Conservation (phyloP, 2,113 vertebrate species). For the Sebastes schlegelii region DNA sequence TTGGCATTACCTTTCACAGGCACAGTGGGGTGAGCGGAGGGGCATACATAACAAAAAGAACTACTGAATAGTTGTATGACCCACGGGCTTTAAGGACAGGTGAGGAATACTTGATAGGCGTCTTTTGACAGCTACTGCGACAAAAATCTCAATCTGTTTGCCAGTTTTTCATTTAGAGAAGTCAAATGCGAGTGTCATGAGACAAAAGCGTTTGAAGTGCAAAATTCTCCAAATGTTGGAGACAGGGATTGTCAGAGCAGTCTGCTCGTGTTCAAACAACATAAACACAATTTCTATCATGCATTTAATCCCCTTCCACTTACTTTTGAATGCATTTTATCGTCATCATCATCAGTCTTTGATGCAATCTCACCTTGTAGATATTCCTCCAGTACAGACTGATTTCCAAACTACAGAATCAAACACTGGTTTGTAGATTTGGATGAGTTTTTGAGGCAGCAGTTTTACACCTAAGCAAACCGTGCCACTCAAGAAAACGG, state of each 20-base stretch:
- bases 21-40: constrained; percentile 19
- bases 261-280: neutral
- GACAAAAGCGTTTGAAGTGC: neutral
- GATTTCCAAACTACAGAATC: neutral
- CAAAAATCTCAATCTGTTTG: constrained; percentile 26
- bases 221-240: neutral
- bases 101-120: constrained; percentile 23
- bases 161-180: constrained; percentile 9
- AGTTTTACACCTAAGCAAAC: constrained; percentile 22
- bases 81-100: constrained; percentile 9
- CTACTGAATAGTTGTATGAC: constrained; percentile 42
- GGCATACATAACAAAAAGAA: constrained; percentile 47
- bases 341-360: neutral
- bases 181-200: neutral
- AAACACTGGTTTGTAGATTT: constrained; percentile 4
- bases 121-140: constrained; percentile 10
- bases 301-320: neutral
- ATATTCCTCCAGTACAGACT: neutral
- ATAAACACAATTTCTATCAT: neutral
- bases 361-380: constrained; percentile 2
- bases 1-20: constrained; percentile 43
- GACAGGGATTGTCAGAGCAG: neutral
- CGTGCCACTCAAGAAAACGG: constrained; percentile 21
- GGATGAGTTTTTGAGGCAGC: constrained; percentile 14
- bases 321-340: constrained; percentile 9